phyloP scores from a whole-genome alignment of 1,140 invertebrate species.

The Drosophila arawakana region DNA sequence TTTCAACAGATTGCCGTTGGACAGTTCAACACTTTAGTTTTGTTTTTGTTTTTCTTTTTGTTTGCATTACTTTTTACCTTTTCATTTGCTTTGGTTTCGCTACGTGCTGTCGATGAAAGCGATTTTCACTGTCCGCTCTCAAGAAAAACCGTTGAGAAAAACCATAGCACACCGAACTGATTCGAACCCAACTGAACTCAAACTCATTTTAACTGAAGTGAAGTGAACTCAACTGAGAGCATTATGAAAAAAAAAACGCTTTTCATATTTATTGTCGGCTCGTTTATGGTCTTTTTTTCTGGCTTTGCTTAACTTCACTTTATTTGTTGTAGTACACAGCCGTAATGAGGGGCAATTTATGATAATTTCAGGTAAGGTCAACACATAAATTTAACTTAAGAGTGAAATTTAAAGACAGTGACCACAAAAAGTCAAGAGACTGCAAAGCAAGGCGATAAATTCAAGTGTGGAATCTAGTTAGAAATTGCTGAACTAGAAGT shows the following conservation, averaged over 20 bases:
- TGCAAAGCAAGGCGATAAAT: constrained; percentile 58
- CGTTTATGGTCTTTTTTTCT: constrained; percentile 45
- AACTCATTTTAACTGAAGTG: constrained; percentile 30
- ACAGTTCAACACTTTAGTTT: constrained; percentile 51
- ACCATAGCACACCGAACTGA: constrained; percentile 18
- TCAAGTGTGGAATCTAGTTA: not conserved
- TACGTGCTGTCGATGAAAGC: constrained; percentile 66
- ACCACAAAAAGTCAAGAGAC: constrained; percentile 37
- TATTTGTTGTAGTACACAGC: constrained; percentile 38
- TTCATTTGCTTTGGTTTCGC: constrained; percentile 13
- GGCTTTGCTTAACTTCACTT: constrained; percentile 25
- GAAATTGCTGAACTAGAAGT: not conserved
- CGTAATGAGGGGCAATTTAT: constrained; percentile 80
- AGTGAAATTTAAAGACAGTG: constrained; percentile 70
- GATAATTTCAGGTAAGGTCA: constrained; percentile 74
- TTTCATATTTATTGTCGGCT: constrained; percentile 75
- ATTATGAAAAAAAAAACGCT: constrained; percentile 59
- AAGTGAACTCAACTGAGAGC: constrained; percentile 27
- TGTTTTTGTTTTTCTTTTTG: constrained; percentile 9
- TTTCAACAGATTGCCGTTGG: constrained; percentile 25
- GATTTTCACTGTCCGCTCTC: constrained; percentile 56
- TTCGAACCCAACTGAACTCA: constrained; percentile 28
- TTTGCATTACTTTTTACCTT: not conserved
- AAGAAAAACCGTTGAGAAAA: constrained; percentile 4
- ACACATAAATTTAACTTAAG: constrained; percentile 74